Base-by-base conservation (phyloP, 2,113 vertebrate genomes). In the Tricholaema leucomelas region DNA sequence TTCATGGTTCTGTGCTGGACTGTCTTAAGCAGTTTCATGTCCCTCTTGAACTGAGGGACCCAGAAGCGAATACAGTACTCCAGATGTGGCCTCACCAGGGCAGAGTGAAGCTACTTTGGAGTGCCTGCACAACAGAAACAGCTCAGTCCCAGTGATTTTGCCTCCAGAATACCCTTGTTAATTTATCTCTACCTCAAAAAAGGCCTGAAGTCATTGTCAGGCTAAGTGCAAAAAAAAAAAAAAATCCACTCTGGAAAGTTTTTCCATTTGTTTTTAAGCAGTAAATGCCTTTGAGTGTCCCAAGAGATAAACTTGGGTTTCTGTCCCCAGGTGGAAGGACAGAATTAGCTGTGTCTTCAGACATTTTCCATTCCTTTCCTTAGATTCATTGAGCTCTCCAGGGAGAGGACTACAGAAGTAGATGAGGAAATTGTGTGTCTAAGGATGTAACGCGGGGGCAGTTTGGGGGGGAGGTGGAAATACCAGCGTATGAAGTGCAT, bases 281-380 rank as follows among this genome's bases (percentile, higher is more conserved):
- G 59, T 20, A 66, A 3, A 52, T 40, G 40, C 21, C 11, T 86
- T 80, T 64, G 71, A 66, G 14, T 8, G 27, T 67, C 60, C 78
- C 61, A 74, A 56, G 75, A 93, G 52, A 48, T 52, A 91, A 95
- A 70, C 27, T 27, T 58, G 36, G 20, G 44, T 48, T 88, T 93
- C 78, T 75, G 60, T 83, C 48, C 84, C 88, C 78, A 70, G 7
- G 48, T 75, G 72, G 38, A 89, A 77, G 64, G 75, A 56, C 64
- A 87, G 60, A 88, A 88, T 94, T 90, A 83, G 61, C 72, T 89
- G 52, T 65, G 67, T 12, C 61, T 80, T 71, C 64, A 92, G 81
- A 73, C 14, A 38, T 91, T 81, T 93, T 82, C 83, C 72, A 80
- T 58, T 89, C 75, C 15, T 31, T 91, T 93, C 72, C 48, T 75